Evolutionary conservation across 2,113 vertebrate species (phyloP).

Genomic region (Sapayoa aenigma): DNA sequence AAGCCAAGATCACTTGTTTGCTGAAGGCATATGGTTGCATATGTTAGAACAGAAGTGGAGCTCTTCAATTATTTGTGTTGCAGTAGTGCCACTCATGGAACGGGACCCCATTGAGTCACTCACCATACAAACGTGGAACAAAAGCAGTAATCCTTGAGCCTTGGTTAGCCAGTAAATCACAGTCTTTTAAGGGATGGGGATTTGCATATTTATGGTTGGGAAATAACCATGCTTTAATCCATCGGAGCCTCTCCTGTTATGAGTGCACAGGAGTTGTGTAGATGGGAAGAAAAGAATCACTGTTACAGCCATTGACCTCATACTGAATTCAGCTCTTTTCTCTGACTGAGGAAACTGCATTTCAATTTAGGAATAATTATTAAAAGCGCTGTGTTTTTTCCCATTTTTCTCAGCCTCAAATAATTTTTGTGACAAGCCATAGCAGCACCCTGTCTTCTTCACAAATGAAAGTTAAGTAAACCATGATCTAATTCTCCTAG

Average conservation of each 20-base stretch:
- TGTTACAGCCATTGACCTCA: background rate
- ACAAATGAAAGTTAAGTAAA: slow-evolving; percentile 10
- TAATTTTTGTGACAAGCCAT: slow-evolving; percentile 40
- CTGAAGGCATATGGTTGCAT: background rate
- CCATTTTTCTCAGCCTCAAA: background rate
- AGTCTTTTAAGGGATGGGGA: background rate
- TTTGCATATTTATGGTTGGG: slow-evolving; percentile 29
- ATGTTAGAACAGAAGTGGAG: background rate
- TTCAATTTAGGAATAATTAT: background rate
- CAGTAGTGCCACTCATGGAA: background rate
- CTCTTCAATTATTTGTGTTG: background rate
- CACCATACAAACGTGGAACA: background rate
- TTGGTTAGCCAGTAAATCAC: slow-evolving; percentile 6
- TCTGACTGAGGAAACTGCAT: background rate
- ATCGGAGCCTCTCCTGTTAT: background rate
- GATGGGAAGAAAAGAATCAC: slow-evolving; percentile 4
- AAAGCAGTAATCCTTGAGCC: slow-evolving; percentile 8
- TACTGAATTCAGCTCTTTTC: background rate
- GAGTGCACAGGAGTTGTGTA: background rate
- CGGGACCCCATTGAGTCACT: background rate
- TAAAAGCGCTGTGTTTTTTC: background rate
- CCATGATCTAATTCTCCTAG: background rate
- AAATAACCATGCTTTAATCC: background rate
- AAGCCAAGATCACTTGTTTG: background rate
- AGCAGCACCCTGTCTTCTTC: background rate